Evolutionary conservation across 2,113 vertebrate species (phyloP), one percentile per base, ranked within the genome.

Genomic region (Eurypyga helias): DNA sequence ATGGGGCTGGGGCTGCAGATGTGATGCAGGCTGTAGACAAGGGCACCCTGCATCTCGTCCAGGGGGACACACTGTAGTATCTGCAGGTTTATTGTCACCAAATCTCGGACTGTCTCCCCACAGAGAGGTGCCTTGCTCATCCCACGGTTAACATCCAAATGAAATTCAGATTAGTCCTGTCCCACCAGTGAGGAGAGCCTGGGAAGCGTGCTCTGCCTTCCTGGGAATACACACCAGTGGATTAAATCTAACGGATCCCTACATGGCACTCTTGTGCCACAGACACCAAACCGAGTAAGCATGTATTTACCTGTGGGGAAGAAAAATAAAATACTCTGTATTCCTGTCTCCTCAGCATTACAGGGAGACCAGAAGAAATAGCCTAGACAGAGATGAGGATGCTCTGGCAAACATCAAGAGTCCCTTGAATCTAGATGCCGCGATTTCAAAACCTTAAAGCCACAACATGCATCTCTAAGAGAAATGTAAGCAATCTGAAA

Each of bases 161-260:
- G 89, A 93, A 98, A 96, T 96, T 94, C 94, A 84, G 92, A 87
- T 93, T 82, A 17, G 60, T 96, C 84, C 67, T 9, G 16, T 76
- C 70, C 79, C 94, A 87, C 52, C 93, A 91, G 84, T 57, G 82
- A 69, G 86, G 85, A 91, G 57, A 87, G 85, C 79, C 69, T 65
- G 51, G 62, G 66, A 73, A 95, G 29, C 4, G 10, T 45, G 57
- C 70, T 85, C 62, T 71, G n/a, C 57, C 86, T 70, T 66, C 83
- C 51, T 15, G 6, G 46, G 76, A 86, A 88, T 28, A 54, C 43
- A 7, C 3, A 24, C 48, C 2, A 1, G 65, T 5, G 1, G 46
- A 43, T 81, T 61, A 96, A 84, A 91, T 69, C 41, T 64, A 55
- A 55, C 51, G 55, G 8, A 70, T 66, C 15, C 54, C 52, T 80